These are phyloP conservation scores for Euleptes europaea DNA, from an alignment of 2,113 vertebrate species.

Conservation along the genomic window DNA sequence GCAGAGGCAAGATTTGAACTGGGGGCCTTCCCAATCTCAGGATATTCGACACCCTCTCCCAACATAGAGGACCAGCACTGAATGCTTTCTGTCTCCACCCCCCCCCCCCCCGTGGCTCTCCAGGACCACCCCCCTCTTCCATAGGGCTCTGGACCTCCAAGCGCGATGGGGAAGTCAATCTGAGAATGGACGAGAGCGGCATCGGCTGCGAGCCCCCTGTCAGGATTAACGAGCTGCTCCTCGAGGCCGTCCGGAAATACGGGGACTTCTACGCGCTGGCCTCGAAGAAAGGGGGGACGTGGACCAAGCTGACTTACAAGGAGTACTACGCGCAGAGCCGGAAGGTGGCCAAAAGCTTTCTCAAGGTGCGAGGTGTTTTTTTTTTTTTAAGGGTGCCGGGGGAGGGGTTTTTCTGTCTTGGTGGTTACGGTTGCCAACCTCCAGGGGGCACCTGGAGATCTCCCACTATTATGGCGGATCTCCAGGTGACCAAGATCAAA, in stretches of 20 bases:
- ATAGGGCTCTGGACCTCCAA: constrained; percentile 76
- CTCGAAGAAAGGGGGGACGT: constrained; percentile 77
- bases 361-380: constrained; percentile 81
- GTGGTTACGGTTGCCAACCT: not conserved
- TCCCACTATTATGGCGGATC: too few species aligned
- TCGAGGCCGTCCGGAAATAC: constrained; percentile 71
- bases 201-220: constrained; percentile 75
- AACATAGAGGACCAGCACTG: too few species aligned
- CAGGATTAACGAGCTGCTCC: constrained; percentile 82
- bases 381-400: not conserved
- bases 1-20: too few species aligned
- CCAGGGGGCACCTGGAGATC: too few species aligned
- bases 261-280: constrained; percentile 74
- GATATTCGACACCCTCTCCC: too few species aligned
- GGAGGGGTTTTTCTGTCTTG: not conserved
- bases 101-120: not conserved
- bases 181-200: constrained; percentile 79
- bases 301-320: constrained; percentile 76
- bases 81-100: too few species aligned
- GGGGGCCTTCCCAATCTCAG: too few species aligned
- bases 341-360: constrained; percentile 84
- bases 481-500: too few species aligned
- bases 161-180: constrained; percentile 77
- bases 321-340: constrained; percentile 86
- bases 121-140: not conserved